Conservation (phyloP, 2,888 invertebrate genomes). For the Leptinotarsa haldemani region DNA sequence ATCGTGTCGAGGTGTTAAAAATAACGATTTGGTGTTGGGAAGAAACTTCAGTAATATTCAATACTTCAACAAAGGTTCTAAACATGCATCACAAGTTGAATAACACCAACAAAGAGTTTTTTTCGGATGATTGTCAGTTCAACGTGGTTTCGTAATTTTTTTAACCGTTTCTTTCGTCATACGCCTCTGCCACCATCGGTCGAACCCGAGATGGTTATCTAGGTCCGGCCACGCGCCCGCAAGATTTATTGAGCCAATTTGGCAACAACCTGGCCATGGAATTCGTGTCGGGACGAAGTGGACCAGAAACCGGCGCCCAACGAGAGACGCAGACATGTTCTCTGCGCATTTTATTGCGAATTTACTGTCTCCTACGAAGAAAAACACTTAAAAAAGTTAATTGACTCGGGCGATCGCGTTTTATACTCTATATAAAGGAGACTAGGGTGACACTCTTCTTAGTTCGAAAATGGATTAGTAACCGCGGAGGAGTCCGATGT, state of each 20-base stretch:
- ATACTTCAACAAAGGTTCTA: too few relatives aligned
- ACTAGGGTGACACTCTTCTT: background rate
- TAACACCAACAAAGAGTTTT: too few relatives aligned
- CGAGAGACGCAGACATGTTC: conserved; percentile 46
- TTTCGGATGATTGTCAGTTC: too few relatives aligned
- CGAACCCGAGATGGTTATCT: conserved; percentile 55
- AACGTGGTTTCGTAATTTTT: background rate
- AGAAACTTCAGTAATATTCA: too few relatives aligned
- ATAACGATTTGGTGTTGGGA: too few relatives aligned
- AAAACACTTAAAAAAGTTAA: conserved; percentile 61
- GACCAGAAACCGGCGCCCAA: conserved; percentile 38
- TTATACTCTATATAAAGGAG: conserved; percentile 22
- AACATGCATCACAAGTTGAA: too few relatives aligned
- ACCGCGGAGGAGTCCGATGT: too few relatives aligned
- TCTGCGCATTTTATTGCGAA: conserved; percentile 56
- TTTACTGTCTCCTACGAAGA: conserved; percentile 59
- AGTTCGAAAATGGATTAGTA: background rate
- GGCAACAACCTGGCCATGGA: conserved; percentile 58
- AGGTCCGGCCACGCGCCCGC: conserved; percentile 57
- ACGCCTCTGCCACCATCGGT: conserved; percentile 6
- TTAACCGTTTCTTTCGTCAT: background rate
- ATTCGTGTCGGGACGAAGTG: conserved; percentile 51
- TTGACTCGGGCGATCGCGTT: conserved; percentile 55
- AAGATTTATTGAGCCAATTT: conserved; percentile 62
- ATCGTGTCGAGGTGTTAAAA: too few relatives aligned